Base-by-base conservation (phyloP, 1,140 invertebrate genomes). In the Drosophila chauvacae region DNA sequence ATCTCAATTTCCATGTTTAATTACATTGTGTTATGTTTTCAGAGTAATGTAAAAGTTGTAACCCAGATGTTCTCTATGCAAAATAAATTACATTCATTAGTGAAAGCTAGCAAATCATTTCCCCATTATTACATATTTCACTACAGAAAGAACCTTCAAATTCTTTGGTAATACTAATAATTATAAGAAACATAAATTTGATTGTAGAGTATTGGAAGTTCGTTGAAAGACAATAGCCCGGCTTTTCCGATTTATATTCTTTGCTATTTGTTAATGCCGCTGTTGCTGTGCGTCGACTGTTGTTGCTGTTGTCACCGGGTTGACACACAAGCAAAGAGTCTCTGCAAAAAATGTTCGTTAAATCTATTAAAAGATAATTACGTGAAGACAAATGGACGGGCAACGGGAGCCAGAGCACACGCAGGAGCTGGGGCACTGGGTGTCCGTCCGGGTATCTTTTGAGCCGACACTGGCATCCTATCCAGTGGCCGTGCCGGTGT, bases 281-380 rank as follows among this genome's bases (percentile, higher is more conserved):
- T 75, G 81, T 69, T 84, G 56, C 37, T 62, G 42, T 28, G 55
- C 55, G 55, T 57, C 10, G 35, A 2, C 35, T 80, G n/a, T 39
- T 44, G 62, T 51, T 63, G 42, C 41, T 53, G 57, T 71, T 77
- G 70, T 59, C 41, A 26, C 60, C 61, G 66, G 51, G 69, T 66
- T 70, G 76, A 87, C 79, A 82, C 66, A 82, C 70, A 66, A 76
- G 70, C 77, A 63, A 81, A 84, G 74, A 77, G 75, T 81, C 86
- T 78, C 81, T 81, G 85, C 78, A 86, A 90, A 90, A 88, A 90
- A 76, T 85, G 86, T 90, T 81, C 85, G 85, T 90, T 90, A 90
- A 90, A 90, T 90, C 85, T 90, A 90, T 90, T 90, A 90, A 90
- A 90, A 90, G 85, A 90, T 90, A 90, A 90, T 90, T 90, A 90